Percentiles rank a stretch among this genome's conserved stretches.
Conservation (phyloP, 2,888 invertebrate species). For the Imbricaverruca yamaguchii region DNA sequence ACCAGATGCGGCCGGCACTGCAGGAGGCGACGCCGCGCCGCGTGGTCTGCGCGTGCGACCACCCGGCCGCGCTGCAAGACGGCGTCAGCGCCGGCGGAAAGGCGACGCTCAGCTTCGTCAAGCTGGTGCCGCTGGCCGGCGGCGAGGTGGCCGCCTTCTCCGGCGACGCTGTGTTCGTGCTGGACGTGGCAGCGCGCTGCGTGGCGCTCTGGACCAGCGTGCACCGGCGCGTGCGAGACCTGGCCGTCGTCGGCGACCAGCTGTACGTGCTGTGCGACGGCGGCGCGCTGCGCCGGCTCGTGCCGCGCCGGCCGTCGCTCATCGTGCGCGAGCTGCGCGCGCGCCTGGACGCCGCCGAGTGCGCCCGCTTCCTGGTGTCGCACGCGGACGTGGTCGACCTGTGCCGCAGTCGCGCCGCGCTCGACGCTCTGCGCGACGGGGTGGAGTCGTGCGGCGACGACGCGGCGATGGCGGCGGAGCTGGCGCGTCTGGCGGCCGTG, state of each 20-base stretch:
- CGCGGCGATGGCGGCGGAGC: slow-evolving; percentile 19
- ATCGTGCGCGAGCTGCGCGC: not conserved
- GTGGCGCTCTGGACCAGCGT: slow-evolving; percentile 3
- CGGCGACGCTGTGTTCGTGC: slow-evolving; percentile 6
- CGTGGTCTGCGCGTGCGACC: not conserved
- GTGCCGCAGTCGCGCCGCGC: not conserved
- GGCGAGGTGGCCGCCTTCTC: not conserved
- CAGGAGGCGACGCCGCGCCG: not conserved
- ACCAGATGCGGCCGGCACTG: not conserved
- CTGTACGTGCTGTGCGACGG: slow-evolving; percentile 19
- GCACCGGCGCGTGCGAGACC: slow-evolving; percentile 3
- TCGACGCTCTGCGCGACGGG: not conserved
- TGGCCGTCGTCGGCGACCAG: slow-evolving; percentile 9
- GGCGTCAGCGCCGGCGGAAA: slow-evolving; percentile 19
- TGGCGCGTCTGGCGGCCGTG: slow-evolving; percentile 43
- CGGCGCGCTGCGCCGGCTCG: not conserved
- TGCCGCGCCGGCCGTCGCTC: not conserved
- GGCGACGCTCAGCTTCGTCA: not conserved
- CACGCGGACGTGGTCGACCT: not conserved
- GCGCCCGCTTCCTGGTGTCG: slow-evolving; percentile 10
- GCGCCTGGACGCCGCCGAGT: not conserved
- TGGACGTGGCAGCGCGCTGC: not conserved
- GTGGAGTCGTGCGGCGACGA: not conserved
- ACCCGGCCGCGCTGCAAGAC: not conserved
- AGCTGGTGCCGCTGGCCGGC: slow-evolving; percentile 4